phyloP scores from a whole-genome alignment of 2,888 invertebrate species.

The Rhingia campestris region DNA sequence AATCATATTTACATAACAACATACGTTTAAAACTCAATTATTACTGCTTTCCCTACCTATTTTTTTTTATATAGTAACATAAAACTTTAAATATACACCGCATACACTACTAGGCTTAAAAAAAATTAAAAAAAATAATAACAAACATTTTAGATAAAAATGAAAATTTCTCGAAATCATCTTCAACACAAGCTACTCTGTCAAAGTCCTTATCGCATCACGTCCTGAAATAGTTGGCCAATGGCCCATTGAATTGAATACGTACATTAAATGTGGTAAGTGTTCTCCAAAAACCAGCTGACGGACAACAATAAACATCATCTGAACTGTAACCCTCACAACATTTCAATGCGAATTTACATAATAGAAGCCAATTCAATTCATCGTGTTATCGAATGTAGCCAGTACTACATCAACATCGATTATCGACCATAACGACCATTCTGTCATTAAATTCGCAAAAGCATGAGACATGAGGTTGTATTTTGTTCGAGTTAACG shows the following conservation, averaged over 20 bases:
- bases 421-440: conserved; percentile 1
- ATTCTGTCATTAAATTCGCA: conserved; percentile 11
- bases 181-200: too few species aligned
- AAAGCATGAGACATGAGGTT: conserved; percentile 18
- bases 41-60: too few species aligned
- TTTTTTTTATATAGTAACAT: too few species aligned
- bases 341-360: background rate
- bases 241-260: background rate
- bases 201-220: too few species aligned
- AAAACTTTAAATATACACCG: too few species aligned
- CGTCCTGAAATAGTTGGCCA: too few species aligned
- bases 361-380: background rate
- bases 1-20: too few species aligned
- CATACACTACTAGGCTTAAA: too few species aligned
- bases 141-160: too few species aligned
- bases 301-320: background rate
- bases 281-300: background rate
- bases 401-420: background rate
- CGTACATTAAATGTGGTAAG: background rate
- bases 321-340: background rate
- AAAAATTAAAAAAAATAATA: too few species aligned
- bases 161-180: too few species aligned
- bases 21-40: too few species aligned
- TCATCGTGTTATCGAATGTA: background rate
- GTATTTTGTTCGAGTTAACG: background rate